phyloP scores from a whole-genome alignment of 2,113 vertebrate species.

The Fulmarus glacialis region DNA sequence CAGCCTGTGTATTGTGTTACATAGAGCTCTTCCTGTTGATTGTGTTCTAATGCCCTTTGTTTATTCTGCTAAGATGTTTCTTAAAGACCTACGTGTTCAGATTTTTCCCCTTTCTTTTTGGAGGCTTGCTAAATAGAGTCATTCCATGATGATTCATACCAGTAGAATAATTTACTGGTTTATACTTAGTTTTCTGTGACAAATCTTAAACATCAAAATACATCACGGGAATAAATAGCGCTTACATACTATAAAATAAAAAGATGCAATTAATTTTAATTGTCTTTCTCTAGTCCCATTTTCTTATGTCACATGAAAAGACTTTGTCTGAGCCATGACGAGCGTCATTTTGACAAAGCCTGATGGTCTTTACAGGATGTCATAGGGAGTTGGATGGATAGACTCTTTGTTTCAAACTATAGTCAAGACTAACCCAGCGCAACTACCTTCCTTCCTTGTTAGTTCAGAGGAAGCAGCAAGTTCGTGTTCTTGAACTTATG shows the following conservation, averaged over 20 bases:
- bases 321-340: background rate
- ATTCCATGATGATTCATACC: background rate
- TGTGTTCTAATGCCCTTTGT: slow-evolving; percentile 69
- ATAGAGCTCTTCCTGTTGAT: slow-evolving; percentile 74
- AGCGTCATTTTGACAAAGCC: background rate
- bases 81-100: slow-evolving; percentile 27
- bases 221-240: background rate
- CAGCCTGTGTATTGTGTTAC: slow-evolving; percentile 63
- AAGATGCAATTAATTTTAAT: background rate
- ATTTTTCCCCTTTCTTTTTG: background rate
- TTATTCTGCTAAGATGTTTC: slow-evolving; percentile 72
- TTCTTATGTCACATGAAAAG: background rate
- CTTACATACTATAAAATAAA: background rate
- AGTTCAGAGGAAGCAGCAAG: background rate
- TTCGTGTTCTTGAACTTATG: background rate
- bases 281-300: background rate
- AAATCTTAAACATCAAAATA: background rate
- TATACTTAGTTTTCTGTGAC: background rate
- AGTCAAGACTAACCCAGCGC: background rate
- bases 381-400: background rate
- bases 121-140: background rate
- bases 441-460: background rate
- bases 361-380: background rate
- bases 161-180: background rate
- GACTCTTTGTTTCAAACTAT: background rate